Evolutionary conservation across 2,888 invertebrate genomes (phyloP).

Genomic region (Scrobipalpa atriplicella): DNA sequence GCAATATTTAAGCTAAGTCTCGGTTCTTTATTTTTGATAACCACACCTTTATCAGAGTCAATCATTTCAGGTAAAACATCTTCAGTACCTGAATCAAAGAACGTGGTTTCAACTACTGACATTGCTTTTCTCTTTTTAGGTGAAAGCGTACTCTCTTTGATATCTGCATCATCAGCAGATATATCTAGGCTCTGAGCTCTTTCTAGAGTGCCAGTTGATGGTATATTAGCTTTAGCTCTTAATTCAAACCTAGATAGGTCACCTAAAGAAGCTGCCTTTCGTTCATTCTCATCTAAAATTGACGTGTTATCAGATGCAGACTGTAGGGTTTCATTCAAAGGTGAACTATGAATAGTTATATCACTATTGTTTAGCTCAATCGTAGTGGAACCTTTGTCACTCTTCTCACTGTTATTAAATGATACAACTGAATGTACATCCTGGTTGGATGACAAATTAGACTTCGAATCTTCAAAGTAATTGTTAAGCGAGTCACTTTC

Average conservation of each 20-base stretch:
- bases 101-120: constrained; percentile 75
- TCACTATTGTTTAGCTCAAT: constrained; percentile 89
- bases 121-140: constrained; percentile 87
- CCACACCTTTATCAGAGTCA: constrained; percentile 62
- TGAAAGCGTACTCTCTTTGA: constrained; percentile 68
- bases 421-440: constrained; percentile 73
- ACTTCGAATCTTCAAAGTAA: constrained; percentile 73
- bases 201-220: constrained; percentile 85
- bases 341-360: constrained; percentile 88
- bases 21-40: constrained; percentile 81
- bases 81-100: constrained; percentile 70
- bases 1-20: constrained; percentile 79
- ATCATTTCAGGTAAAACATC: constrained; percentile 74
- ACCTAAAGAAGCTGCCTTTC: constrained; percentile 91
- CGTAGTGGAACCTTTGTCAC: constrained; percentile 83
- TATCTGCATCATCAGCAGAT: constrained; percentile 80
- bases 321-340: constrained; percentile 75
- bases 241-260: constrained; percentile 88
- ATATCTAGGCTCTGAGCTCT: constrained; percentile 92
- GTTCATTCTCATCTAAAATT: constrained; percentile 82
- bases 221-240: constrained; percentile 69
- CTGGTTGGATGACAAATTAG: constrained; percentile 74
- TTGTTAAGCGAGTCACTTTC: constrained; percentile 78
- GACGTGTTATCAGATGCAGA: constrained; percentile 76
- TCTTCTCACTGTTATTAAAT: constrained; percentile 75